Percentiles rank a stretch among this genome's conserved stretches.
phyloP scores from a whole-genome alignment of 2,797 vertebrate genomes.

The Chaunax sp. region DNA sequence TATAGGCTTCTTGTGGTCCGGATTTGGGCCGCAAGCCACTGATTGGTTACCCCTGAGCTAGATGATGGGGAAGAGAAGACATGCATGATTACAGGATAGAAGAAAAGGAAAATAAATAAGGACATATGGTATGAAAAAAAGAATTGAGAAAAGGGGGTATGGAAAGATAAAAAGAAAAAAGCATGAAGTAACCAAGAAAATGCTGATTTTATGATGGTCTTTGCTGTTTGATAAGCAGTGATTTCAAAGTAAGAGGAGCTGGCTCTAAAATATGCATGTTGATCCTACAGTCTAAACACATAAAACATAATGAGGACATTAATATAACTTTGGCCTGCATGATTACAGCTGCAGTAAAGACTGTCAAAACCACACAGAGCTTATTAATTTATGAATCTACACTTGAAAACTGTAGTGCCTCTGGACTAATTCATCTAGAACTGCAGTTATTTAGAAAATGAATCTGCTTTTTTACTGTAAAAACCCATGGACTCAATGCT shows the following conservation, averaged over 20 bases:
- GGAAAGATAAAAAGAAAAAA: neutral
- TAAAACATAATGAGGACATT: conserved; percentile 43
- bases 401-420: neutral
- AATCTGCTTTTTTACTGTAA: conserved; percentile 12
- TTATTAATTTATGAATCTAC: conserved; percentile 13
- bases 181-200: conserved; percentile 1
- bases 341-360: conserved; percentile 41
- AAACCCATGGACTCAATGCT: no score
- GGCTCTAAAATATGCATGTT: conserved; percentile 26
- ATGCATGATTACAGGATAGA: no score
- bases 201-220: neutral
- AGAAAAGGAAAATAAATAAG: no score
- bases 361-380: conserved; percentile 3
- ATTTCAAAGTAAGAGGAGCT: conserved; percentile 28
- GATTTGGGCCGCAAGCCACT: no score
- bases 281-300: conserved; percentile 35
- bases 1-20: no score
- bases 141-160: neutral
- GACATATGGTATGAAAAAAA: no score
- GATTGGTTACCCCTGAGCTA: no score
- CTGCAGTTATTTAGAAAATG: conserved; percentile 24
- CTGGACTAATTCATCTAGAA: neutral
- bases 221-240: conserved; percentile 25
- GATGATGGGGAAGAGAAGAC: no score
- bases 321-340: conserved; percentile 40